Evolutionary conservation across 2,888 invertebrate species (phyloP).

Genomic region (Drosophila algonquin): DNA sequence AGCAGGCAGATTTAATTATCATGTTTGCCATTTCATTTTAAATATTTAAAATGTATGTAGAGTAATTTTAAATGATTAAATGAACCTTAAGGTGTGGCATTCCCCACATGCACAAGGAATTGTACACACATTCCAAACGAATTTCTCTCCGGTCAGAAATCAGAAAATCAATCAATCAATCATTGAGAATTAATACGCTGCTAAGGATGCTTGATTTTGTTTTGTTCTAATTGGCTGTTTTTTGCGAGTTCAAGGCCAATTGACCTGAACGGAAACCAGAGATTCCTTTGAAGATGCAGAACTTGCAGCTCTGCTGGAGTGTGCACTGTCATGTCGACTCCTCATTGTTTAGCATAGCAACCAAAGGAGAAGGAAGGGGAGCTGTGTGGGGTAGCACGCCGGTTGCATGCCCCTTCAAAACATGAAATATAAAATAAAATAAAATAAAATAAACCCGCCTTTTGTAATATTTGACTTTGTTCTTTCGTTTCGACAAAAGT

Average conservation of each 20-base stretch:
- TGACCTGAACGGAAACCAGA: neutral
- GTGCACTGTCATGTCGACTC: slow-evolving; percentile 26
- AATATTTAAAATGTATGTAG: too few species aligned
- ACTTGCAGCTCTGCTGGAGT: neutral
- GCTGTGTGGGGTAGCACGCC: slow-evolving; percentile 30
- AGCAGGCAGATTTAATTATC: too few species aligned
- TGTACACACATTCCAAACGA: too few species aligned
- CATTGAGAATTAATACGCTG: too few species aligned
- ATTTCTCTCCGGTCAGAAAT: too few species aligned
- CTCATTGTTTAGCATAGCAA: slow-evolving; percentile 47
- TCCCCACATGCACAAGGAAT: too few species aligned
- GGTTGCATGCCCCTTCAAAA: slow-evolving; percentile 63
- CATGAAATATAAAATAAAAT: slow-evolving; percentile 59
- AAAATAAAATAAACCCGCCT: slow-evolving; percentile 24
- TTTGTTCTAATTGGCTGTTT: neutral
- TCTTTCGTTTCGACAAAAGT: slow-evolving; percentile 38
- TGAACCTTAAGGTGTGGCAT: too few species aligned
- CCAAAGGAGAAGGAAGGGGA: slow-evolving; percentile 50
- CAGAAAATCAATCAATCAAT: too few species aligned
- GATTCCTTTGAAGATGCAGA: neutral
- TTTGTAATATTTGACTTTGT: slow-evolving; percentile 68
- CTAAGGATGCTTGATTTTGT: neutral
- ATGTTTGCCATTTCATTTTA: too few species aligned
- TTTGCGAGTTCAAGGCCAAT: neutral
- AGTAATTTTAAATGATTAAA: too few species aligned